Percentiles rank a stretch among this genome's conserved stretches.
Conservation (phyloP, 2,888 invertebrate species). For the Caenorhabditis afra region DNA sequence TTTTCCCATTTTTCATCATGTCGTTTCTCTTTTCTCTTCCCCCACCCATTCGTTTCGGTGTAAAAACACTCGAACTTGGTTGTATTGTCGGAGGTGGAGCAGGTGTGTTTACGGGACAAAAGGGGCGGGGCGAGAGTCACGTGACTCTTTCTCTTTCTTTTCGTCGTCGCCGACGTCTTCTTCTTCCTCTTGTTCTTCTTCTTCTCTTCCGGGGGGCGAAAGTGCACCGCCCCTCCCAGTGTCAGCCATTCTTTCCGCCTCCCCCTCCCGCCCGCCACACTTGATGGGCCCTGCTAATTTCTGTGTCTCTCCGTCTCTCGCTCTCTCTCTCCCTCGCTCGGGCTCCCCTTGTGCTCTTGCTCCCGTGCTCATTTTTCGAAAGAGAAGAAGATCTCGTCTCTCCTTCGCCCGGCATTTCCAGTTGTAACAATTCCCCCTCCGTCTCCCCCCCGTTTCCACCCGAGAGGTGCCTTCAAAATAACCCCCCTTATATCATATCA, state of each 20-base stretch:
- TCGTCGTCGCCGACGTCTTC: background rate
- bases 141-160: slow-evolving; percentile 23
- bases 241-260: slow-evolving; percentile 23
- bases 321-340: slow-evolving; percentile 22
- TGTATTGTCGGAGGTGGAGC: slow-evolving; percentile 2
- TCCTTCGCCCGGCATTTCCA: slow-evolving; percentile 21
- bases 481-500: slow-evolving; percentile 16
- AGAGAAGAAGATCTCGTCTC: background rate
- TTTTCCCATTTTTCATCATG: slow-evolving; percentile 27
- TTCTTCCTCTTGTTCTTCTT: slow-evolving; percentile 2
- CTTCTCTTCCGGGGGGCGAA: too few species aligned
- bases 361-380: slow-evolving; percentile 36
- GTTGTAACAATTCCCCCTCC: slow-evolving; percentile 54
- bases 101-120: slow-evolving; percentile 30
- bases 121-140: background rate
- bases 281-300: slow-evolving; percentile 31
- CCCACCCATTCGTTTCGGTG: slow-evolving; percentile 28
- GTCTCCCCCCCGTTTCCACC: slow-evolving; percentile 21
- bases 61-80: slow-evolving; percentile 50
- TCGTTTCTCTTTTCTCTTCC: background rate
- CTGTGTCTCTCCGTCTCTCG: slow-evolving; percentile 12
- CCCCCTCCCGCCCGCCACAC: slow-evolving; percentile 21
- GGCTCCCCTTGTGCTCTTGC: slow-evolving; percentile 1
- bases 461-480: slow-evolving; percentile 50
- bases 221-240: slow-evolving; percentile 15